phyloP scores from a whole-genome alignment of 1,140 invertebrate species.

The Conopomorpha cramerella region DNA sequence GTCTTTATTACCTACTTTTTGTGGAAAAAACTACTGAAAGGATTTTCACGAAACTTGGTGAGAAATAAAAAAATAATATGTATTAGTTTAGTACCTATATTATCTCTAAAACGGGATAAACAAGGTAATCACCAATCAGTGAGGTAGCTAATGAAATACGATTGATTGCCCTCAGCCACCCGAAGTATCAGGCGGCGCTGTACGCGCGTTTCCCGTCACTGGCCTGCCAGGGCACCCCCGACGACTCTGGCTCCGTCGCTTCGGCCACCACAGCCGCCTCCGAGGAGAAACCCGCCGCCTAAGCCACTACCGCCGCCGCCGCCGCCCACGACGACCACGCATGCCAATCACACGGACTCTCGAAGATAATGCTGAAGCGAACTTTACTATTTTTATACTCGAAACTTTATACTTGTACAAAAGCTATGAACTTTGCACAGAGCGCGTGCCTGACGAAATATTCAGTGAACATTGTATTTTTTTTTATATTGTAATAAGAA shows the following conservation, averaged over 20 bases:
- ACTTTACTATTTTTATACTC: constrained; percentile 51
- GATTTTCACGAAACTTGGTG: too few relatives aligned
- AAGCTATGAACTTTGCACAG: constrained; percentile 38
- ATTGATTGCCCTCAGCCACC: too few relatives aligned
- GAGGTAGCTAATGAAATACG: too few relatives aligned
- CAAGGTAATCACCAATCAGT: too few relatives aligned
- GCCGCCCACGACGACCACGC: constrained; percentile 5
- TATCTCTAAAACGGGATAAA: too few relatives aligned
- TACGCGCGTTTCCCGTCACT: constrained; percentile 67
- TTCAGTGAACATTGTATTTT: constrained; percentile 16
- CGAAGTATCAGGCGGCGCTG: constrained; percentile 68
- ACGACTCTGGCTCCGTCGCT: constrained; percentile 62
- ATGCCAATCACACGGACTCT: constrained; percentile 15
- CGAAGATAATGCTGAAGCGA: constrained; percentile 32
- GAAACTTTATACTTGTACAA: constrained; percentile 42
- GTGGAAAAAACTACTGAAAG: too few relatives aligned
- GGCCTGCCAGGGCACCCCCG: constrained; percentile 54
- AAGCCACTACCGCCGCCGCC: constrained; percentile 16
- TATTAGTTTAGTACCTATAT: too few relatives aligned
- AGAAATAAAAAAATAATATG: too few relatives aligned
- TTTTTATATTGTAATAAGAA: not conserved
- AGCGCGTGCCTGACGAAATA: constrained; percentile 36
- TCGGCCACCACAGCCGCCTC: constrained; percentile 60
- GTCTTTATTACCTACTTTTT: too few relatives aligned
- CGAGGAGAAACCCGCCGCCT: constrained; percentile 63